These are phyloP conservation scores for Neolamprologus toae DNA, from an alignment of 2,113 vertebrate genomes.

Conservation along the genomic window DNA sequence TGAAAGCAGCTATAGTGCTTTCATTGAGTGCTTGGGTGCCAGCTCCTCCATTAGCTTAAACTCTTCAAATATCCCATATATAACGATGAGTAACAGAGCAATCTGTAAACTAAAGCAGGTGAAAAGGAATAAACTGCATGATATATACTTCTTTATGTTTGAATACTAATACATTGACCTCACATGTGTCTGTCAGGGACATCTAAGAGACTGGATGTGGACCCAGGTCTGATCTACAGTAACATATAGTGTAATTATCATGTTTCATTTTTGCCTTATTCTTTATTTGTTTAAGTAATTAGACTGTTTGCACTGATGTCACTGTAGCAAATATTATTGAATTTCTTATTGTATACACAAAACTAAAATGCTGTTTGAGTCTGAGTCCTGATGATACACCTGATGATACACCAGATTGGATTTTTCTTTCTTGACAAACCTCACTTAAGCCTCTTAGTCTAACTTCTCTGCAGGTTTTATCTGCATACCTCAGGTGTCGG, in stretches of 20 bases:
- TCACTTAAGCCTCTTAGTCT: neutral
- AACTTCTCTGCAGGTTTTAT: neutral
- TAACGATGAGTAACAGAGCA: neutral
- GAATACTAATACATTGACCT: neutral
- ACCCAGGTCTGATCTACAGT: neutral
- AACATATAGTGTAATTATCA: neutral
- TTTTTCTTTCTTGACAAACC: neutral
- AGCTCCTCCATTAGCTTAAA: neutral
- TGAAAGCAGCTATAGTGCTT: neutral
- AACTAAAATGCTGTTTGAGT: neutral
- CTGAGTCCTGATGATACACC: neutral
- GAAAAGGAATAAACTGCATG: neutral
- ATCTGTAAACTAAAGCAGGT: neutral
- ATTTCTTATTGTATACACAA: neutral
- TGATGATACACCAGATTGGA: neutral
- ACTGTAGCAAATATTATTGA: neutral
- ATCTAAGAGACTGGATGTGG: neutral
- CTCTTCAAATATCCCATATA: neutral
- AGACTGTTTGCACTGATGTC: neutral
- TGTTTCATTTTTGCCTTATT: neutral
- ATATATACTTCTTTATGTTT: neutral
- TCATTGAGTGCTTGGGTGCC: neutral
- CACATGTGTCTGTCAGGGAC: neutral
- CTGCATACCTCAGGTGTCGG: neutral
- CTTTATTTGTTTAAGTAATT: neutral